Conservation (phyloP, 1,140 invertebrate species). For the Pachyrhynchus sulphureomaculatus region DNA sequence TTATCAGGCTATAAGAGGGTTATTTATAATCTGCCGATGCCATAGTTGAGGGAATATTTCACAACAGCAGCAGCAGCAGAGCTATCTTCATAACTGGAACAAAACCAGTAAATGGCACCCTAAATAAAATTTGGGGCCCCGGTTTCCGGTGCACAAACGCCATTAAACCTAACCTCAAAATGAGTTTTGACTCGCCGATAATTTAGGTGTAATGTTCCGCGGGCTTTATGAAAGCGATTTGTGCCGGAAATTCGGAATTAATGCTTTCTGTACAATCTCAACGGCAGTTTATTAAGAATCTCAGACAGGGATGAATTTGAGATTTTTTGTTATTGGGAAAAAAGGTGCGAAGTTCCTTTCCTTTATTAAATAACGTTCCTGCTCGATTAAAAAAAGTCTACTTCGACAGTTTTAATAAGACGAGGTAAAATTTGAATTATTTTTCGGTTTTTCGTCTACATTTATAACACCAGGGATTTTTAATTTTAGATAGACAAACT, state of each 20-base stretch:
- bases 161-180: conserved; percentile 17
- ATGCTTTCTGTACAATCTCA: conserved; percentile 40
- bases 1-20: no score
- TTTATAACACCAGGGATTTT: no score
- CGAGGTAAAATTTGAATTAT: no score
- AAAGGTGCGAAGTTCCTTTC: background rate
- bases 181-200: conserved; percentile 25
- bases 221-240: conserved; percentile 22
- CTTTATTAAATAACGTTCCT: no score
- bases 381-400: background rate
- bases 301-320: background rate
- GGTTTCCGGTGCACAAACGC: background rate
- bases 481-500: no score
- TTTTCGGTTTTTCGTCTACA: no score
- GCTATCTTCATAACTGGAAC: no score
- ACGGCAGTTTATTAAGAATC: conserved; percentile 32
- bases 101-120: no score
- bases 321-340: background rate
- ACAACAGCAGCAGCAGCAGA: no score
- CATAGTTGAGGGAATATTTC: no score
- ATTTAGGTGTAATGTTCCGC: conserved; percentile 28
- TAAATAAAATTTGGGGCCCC: background rate
- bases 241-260: conserved; percentile 38
- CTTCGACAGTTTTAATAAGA: no score
- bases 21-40: no score